Evolutionary conservation across 35 echinoderm and acorn worm species (phyloP).

Genomic region (Hemicentrotus pulcherrimus): DNA sequence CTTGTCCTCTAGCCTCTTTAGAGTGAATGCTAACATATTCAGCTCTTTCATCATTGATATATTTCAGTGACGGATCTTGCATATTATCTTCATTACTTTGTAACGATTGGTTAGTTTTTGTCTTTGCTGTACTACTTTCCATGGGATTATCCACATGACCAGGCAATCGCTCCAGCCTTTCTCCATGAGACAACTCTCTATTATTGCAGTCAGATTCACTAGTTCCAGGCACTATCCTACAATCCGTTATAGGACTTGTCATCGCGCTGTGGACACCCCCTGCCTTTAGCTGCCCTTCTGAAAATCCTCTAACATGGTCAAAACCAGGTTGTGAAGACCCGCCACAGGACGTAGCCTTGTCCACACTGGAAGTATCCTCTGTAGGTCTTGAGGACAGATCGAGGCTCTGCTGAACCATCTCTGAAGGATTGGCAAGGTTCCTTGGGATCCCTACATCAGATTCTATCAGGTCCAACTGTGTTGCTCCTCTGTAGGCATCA

Average conservation of each 20-base stretch:
- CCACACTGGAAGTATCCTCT: background rate
- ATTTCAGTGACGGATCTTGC: too few relatives aligned
- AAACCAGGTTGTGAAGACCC: background rate
- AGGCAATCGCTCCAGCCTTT: too few relatives aligned
- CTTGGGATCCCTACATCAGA: background rate
- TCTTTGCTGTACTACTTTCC: too few relatives aligned
- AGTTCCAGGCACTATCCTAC: too few relatives aligned
- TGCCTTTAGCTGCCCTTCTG: too few relatives aligned
- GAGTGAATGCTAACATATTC: background rate
- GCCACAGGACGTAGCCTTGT: background rate
- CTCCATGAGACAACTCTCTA: too few relatives aligned
- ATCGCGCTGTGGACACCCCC: too few relatives aligned
- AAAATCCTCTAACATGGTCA: background rate
- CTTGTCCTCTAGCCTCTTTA: background rate
- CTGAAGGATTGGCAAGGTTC: background rate
- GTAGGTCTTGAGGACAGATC: background rate
- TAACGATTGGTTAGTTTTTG: too few relatives aligned
- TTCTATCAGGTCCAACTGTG: slow-evolving; percentile 54
- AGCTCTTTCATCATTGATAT: background rate
- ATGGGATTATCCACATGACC: too few relatives aligned
- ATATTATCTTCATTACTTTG: too few relatives aligned
- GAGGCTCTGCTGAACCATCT: background rate
- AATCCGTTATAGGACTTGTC: too few relatives aligned
- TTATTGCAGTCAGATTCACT: too few relatives aligned
- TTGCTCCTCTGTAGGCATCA: slow-evolving; percentile 74